Percentiles rank a stretch among this genome's conserved stretches.
Evolutionary conservation across 2,113 vertebrate species (phyloP).

Genomic region (Pungitius pungitius): DNA sequence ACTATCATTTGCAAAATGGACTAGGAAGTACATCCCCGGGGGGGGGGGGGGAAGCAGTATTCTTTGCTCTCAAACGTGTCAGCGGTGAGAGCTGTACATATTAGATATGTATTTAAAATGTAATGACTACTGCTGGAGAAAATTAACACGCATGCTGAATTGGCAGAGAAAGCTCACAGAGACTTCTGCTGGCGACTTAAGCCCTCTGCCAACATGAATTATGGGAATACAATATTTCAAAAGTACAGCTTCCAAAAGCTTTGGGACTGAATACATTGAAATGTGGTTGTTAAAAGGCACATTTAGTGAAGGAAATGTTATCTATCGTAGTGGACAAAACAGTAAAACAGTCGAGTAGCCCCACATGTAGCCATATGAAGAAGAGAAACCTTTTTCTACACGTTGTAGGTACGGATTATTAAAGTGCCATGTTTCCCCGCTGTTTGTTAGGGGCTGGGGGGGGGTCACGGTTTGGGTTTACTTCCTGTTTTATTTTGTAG

Average conservation of each 20-base stretch:
- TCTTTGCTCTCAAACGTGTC: background rate
- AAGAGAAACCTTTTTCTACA: background rate
- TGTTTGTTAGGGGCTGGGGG: too few species aligned
- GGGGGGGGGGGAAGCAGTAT: background rate
- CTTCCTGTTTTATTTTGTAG: too few species aligned
- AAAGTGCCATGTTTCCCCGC: conserved; percentile 30
- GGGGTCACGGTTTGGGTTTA: too few species aligned
- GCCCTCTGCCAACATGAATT: background rate
- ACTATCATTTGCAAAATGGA: background rate
- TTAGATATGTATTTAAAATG: background rate
- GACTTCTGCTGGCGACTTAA: background rate
- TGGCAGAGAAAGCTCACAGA: background rate
- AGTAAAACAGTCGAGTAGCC: too few species aligned
- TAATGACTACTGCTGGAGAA: background rate
- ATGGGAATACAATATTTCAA: background rate
- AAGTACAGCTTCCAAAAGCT: background rate
- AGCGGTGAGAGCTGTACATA: background rate
- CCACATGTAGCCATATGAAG: too few species aligned
- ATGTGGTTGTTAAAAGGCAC: too few species aligned
- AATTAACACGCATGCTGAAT: background rate
- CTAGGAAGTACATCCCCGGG: too few species aligned
- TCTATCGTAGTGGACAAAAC: background rate
- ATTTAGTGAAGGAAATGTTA: too few species aligned
- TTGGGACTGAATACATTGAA: too few species aligned
- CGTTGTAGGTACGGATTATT: conserved; percentile 19